phyloP scores from a whole-genome alignment of 2,113 vertebrate genomes.

The Sardina pilchardus region DNA sequence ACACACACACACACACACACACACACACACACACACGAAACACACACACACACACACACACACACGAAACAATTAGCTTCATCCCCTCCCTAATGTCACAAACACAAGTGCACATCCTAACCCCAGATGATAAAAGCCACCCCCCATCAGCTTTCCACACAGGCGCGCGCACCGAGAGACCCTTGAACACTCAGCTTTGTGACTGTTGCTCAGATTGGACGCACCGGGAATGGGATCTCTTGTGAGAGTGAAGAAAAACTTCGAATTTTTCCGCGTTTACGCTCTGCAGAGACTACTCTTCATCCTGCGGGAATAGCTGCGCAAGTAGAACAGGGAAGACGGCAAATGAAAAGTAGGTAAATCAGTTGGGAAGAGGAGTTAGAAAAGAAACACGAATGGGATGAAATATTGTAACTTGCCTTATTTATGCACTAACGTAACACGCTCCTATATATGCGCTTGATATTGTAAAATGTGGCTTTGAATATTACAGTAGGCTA shows the following conservation, averaged over 20 bases:
- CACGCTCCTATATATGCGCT: not conserved
- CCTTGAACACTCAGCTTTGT: conserved; percentile 34
- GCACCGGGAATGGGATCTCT: conserved; percentile 77
- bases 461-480: not conserved
- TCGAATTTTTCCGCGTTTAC: conserved; percentile 73
- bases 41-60: not conserved
- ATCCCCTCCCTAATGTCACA: not conserved
- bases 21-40: not conserved
- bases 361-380: conserved; percentile 37
- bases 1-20: too few relatives aligned
- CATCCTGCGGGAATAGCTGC: conserved; percentile 74
- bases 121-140: not conserved
- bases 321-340: conserved; percentile 13
- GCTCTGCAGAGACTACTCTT: conserved; percentile 74
- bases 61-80: not conserved
- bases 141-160: conserved; percentile 16
- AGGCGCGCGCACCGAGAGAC: conserved; percentile 15
- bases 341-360: conserved; percentile 31
- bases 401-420: conserved; percentile 25
- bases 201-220: conserved; percentile 59
- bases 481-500: not conserved
- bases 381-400: conserved; percentile 53
- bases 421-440: conserved; percentile 15
- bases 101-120: not conserved
- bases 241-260: conserved; percentile 75